Conservation (phyloP, 2,888 invertebrate genomes). For the Apodemia zela region DNA sequence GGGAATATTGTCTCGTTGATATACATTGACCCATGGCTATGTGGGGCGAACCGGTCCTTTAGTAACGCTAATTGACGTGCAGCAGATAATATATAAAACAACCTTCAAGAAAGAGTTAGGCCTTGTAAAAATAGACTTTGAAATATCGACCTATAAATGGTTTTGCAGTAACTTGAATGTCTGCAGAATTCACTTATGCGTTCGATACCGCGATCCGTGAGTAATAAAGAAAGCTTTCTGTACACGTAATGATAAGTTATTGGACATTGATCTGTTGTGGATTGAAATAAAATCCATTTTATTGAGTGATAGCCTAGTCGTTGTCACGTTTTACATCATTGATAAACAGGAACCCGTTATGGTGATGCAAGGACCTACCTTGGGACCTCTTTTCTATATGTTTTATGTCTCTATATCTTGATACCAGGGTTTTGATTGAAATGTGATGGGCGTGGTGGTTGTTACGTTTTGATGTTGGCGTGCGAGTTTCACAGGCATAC, state of each 20-base stretch:
- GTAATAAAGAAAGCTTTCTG: conserved; percentile 50
- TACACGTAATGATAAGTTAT: conserved; percentile 50
- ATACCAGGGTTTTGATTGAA: conserved; percentile 49
- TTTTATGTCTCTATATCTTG: conserved; percentile 51
- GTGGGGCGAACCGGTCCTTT: conserved; percentile 59
- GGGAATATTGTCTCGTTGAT: conserved; percentile 36
- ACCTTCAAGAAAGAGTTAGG: conserved; percentile 22
- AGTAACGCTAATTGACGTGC: conserved; percentile 67
- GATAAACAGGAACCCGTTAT: conserved; percentile 50
- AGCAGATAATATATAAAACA: conserved; percentile 50
- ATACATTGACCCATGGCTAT: conserved; percentile 50
- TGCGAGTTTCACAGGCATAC: conserved; percentile 49
- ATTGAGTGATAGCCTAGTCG: conserved; percentile 63
- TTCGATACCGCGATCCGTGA: conserved; percentile 44
- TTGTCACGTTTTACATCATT: conserved; percentile 70
- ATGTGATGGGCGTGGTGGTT: conserved; percentile 37
- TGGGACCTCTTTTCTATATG: conserved; percentile 38
- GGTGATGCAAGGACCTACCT: conserved; percentile 52
- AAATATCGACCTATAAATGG: conserved; percentile 44
- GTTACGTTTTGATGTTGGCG: conserved; percentile 37
- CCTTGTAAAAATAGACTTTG: conserved; percentile 26
- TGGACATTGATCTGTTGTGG: conserved; percentile 68
- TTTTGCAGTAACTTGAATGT: conserved; percentile 40
- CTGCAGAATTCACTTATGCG: conserved; percentile 53
- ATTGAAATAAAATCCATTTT: conserved; percentile 72